Percentiles rank a stretch among this genome's conserved stretches.
Evolutionary conservation across 2,113 vertebrate species (phyloP).

Genomic region (Zosterops borbonicus): DNA sequence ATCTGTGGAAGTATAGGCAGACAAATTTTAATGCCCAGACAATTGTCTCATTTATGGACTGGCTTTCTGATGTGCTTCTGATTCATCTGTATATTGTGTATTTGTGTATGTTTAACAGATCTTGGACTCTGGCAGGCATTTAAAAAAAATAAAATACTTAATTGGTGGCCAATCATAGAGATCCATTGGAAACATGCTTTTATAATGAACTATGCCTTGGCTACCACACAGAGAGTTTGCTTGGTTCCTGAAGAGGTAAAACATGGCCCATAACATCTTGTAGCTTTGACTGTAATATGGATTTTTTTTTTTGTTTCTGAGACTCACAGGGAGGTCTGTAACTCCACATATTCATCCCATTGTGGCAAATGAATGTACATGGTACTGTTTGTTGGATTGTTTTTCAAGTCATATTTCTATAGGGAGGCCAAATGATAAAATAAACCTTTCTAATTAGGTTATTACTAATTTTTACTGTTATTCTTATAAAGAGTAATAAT

Average conservation of each 20-base stretch:
- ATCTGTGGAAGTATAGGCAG: background rate
- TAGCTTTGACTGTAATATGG: background rate
- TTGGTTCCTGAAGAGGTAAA: background rate
- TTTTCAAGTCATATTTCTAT: background rate
- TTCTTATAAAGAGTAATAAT: background rate
- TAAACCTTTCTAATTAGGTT: background rate
- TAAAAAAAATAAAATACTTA: background rate
- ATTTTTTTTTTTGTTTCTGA: background rate
- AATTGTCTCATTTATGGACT: background rate
- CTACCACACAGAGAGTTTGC: background rate
- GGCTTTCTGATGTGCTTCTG: background rate
- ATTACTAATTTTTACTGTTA: background rate
- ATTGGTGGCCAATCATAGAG: background rate
- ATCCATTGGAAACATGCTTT: background rate
- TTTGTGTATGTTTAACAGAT: background rate
- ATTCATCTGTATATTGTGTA: background rate
- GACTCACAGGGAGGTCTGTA: background rate
- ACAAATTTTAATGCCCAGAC: background rate
- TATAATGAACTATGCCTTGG: background rate
- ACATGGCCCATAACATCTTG: background rate
- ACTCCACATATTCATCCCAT: background rate
- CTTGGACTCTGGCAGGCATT: background rate
- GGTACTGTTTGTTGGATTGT: background rate
- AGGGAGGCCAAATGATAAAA: background rate
- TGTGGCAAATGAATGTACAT: background rate